Conservation (phyloP, 2,888 invertebrate genomes). For the Ormyrus pomaceus region DNA sequence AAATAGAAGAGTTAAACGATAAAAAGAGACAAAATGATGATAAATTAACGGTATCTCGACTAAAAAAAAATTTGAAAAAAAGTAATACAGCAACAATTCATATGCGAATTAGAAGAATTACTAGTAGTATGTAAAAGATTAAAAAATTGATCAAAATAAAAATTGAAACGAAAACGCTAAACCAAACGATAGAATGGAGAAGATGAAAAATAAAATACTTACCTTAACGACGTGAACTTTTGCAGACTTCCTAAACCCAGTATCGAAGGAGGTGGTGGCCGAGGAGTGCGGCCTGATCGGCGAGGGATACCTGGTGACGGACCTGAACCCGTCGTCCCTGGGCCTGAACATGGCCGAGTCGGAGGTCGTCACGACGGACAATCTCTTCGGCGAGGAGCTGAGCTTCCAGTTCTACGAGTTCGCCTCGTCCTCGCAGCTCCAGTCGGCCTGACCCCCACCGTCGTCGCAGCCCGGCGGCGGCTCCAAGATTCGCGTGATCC, state of each 20-base stretch:
- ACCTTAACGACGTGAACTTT: conserved; percentile 38
- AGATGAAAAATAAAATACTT: no score
- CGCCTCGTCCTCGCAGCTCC: conserved; percentile 72
- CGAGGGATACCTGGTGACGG: conserved; percentile 78
- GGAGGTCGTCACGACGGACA: conserved; percentile 77
- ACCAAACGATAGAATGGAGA: no score
- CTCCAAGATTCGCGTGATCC: conserved; percentile 66
- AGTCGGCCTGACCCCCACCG: conserved; percentile 71
- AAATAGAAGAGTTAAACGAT: no score
- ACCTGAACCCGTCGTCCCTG: conserved; percentile 77
- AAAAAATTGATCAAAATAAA: no score
- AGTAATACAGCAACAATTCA: no score
- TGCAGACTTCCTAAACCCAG: conserved; percentile 79
- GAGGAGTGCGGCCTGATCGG: conserved; percentile 85
- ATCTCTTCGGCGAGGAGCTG: conserved; percentile 77
- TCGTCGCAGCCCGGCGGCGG: conserved; percentile 59
- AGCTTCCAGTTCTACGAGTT: conserved; percentile 78
- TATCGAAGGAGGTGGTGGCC: conserved; percentile 87
- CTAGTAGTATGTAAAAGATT: no score
- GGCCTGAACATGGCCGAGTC: conserved; percentile 77
- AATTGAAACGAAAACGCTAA: no score
- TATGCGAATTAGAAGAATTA: no score
- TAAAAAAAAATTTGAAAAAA: no score
- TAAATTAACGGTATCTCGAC: no score
- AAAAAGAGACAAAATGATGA: no score